A percentile compares a stretch with the other conserved stretches of the same genome.
Conservation (phyloP, 2,888 invertebrate species). For the Yponomeuta malinellus region DNA sequence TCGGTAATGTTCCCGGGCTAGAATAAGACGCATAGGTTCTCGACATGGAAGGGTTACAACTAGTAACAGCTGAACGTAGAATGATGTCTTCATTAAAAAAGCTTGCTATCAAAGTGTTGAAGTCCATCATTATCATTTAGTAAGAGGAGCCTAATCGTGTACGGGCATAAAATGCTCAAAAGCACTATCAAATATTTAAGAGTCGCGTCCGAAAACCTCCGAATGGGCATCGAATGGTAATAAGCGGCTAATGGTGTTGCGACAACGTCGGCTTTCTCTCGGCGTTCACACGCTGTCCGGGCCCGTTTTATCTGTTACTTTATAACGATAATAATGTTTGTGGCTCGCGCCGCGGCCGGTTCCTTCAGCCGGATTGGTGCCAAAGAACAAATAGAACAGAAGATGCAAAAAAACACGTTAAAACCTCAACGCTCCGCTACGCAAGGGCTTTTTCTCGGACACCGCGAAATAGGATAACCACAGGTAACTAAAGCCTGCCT, state of each 20-base stretch:
- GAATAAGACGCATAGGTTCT: too few species aligned
- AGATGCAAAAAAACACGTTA: neutral
- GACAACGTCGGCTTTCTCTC: constrained; percentile 66
- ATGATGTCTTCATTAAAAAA: too few species aligned
- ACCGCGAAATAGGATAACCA: too few species aligned
- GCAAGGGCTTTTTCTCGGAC: too few species aligned
- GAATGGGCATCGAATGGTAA: constrained; percentile 48
- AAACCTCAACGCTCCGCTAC: too few species aligned
- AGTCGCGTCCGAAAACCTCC: constrained; percentile 39
- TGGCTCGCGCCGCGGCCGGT: constrained; percentile 67
- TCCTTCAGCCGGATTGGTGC: constrained; percentile 52
- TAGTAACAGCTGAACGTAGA: too few species aligned
- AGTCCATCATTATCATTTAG: constrained; percentile 37
- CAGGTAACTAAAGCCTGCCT: too few species aligned
- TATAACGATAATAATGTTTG: constrained; percentile 69
- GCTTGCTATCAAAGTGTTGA: too few species aligned
- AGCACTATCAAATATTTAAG: constrained; percentile 41
- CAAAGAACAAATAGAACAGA: constrained; percentile 27
- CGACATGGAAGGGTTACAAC: too few species aligned
- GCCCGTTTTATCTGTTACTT: constrained; percentile 69
- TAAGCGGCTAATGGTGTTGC: constrained; percentile 52
- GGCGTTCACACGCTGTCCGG: constrained; percentile 71
- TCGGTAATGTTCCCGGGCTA: too few species aligned
- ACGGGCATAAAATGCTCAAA: constrained; percentile 32
- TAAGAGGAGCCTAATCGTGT: constrained; percentile 33